A percentile compares a stretch with the other conserved stretches of the same genome.
These are phyloP conservation scores for Leucoptera coffeella DNA, from an alignment of 2,888 invertebrate genomes.

Conservation along the genomic window DNA sequence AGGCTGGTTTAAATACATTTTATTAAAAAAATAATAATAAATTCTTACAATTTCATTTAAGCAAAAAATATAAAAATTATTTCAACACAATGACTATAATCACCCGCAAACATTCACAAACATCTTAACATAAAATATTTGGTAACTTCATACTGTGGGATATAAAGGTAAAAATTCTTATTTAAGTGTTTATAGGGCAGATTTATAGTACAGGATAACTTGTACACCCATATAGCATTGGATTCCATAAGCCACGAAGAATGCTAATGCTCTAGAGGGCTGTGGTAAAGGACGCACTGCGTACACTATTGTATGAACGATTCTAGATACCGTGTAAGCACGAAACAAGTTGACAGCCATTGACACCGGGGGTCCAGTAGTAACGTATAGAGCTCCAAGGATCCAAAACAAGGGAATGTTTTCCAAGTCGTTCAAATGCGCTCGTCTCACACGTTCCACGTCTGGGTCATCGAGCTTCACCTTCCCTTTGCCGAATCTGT, in stretches of 20 bases:
- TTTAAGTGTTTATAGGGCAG: conserved; percentile 6
- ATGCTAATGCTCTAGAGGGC: conserved; percentile 31
- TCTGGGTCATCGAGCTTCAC: conserved; percentile 25
- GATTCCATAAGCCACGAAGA: conserved; percentile 15
- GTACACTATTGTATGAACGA: conserved; percentile 61
- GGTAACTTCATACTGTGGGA: too few species aligned
- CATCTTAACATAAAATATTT: too few species aligned
- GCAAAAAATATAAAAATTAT: too few species aligned
- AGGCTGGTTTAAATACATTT: too few species aligned
- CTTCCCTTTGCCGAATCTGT: conserved; percentile 12
- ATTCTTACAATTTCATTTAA: too few species aligned
- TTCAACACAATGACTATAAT: too few species aligned
- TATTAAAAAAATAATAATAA: too few species aligned
- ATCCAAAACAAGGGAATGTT: conserved; percentile 63
- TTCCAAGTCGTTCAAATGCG: conserved; percentile 67
- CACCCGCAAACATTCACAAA: too few species aligned
- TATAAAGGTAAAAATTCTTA: not conserved
- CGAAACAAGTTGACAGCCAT: conserved; percentile 33
- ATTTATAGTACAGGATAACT: conserved; percentile 15
- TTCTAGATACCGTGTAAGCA: conserved; percentile 46
- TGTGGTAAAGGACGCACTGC: conserved; percentile 56
- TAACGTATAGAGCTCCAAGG: conserved; percentile 53
- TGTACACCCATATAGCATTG: conserved; percentile 27
- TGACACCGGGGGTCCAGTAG: conserved; percentile 44
- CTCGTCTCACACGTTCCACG: conserved; percentile 38